A percentile compares a stretch with the other conserved stretches of the same genome.
Conservation (phyloP, 2,888 invertebrate genomes). For the Sceliomorpha sp. region DNA sequence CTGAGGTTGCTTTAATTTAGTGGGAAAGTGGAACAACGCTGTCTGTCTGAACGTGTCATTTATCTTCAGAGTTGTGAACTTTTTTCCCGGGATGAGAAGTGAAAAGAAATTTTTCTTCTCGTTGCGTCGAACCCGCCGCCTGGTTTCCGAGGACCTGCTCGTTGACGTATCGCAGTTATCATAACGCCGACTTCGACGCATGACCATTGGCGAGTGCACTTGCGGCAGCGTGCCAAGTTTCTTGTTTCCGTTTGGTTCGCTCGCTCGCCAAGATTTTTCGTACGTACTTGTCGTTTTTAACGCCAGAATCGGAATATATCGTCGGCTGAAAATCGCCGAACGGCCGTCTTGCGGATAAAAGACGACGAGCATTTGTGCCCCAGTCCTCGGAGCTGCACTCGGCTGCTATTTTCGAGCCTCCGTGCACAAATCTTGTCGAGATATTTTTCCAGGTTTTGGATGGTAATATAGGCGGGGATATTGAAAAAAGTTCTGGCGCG, state of each 20-base stretch:
- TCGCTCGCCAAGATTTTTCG: conserved; percentile 40
- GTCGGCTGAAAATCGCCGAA: conserved; percentile 29
- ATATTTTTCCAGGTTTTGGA: not conserved
- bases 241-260: too few species aligned
- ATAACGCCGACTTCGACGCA: not conserved
- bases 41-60: too few species aligned
- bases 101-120: too few species aligned
- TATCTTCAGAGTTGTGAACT: too few species aligned
- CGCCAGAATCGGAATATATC: conserved; percentile 37
- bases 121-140: too few species aligned
- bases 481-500: too few species aligned
- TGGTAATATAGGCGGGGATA: too few species aligned
- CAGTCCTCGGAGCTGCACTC: conserved; percentile 5
- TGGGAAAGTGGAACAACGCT: too few species aligned
- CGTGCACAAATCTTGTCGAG: not conserved
- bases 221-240: conserved; percentile 38
- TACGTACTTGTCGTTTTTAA: conserved; percentile 45
- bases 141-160: too few species aligned
- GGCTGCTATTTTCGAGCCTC: conserved; percentile 6
- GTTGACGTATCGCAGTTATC: conserved; percentile 4
- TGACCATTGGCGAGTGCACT: conserved; percentile 11
- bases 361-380: conserved; percentile 11
- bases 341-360: conserved; percentile 28
- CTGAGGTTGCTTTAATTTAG: too few species aligned
- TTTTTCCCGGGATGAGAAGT: too few species aligned